Evolutionary conservation across 1,140 invertebrate genomes (phyloP), one percentile per base, ranked within the genome.

Genomic region (Drosophila eugracilis): DNA sequence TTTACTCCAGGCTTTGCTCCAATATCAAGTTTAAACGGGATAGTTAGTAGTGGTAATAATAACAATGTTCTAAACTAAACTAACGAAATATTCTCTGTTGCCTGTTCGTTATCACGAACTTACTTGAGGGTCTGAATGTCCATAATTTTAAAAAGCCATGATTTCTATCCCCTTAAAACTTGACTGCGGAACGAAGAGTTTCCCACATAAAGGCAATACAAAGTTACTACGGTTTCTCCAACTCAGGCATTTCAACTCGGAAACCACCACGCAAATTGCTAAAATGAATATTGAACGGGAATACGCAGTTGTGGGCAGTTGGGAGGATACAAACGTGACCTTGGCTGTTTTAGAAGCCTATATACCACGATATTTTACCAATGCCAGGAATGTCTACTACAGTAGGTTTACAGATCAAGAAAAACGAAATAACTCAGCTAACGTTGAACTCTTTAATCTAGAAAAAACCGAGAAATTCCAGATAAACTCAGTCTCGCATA

Each of bases 271-370:
- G 44, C 95, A 97, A 91, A 94, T 94, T 75, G 96, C 97, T 2
- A 97, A 97, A 92, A 91, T 94, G 47, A 96, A 96, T 26, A 96
- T 97, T 5, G 96, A 97, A 86, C 93, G 94, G 75, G 94, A 97
- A 75, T 98, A 97, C 86, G 95, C 96, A 0, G 97, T 97, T 0
- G 96, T 98, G 4, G 97, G 97, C 1, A 96, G 97, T 15, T 93
- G 97, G 10, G 96, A 97, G 89, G 96, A 98, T 72, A 94, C 97
- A 80, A 97, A 97, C 91, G 94, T 95, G 4, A 97, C 96, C 1
- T 92, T 98, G 5, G 94, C 95, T 1, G 97, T 97, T 15, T 92
- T 97, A 14, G 96, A 97, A 92, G 93, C 95, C 75, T 97, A 97
- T 88, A 94, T 97, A 67, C 97, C 97, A 0, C 92, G 94, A 58